phyloP scores from a whole-genome alignment of 2,888 invertebrate species.

The Stegana nigrithorax region DNA sequence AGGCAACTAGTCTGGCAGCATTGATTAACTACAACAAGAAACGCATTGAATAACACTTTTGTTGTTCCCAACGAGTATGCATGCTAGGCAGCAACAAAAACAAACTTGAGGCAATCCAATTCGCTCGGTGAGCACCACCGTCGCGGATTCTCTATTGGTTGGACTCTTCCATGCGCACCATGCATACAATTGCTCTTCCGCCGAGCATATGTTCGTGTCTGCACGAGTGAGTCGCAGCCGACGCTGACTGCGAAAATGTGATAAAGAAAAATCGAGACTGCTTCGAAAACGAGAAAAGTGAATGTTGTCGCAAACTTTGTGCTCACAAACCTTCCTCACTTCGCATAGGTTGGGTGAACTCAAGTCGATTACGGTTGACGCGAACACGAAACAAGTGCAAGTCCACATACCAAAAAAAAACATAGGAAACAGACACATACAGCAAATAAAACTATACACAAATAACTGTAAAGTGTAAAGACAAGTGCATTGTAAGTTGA shows the following conservation, averaged over 20 bases:
- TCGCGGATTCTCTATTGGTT: neutral
- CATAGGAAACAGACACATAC: slow-evolving; percentile 19
- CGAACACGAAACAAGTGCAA: slow-evolving; percentile 27
- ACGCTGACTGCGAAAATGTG: slow-evolving; percentile 43
- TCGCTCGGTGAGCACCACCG: neutral
- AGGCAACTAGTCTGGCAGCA: no score
- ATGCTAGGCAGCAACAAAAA: neutral
- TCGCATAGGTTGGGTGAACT: slow-evolving; percentile 61
- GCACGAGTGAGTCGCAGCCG: slow-evolving; percentile 20
- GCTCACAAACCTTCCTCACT: slow-evolving; percentile 64
- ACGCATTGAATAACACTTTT: no score
- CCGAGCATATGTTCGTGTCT: slow-evolving; percentile 13
- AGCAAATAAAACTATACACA: slow-evolving; percentile 12
- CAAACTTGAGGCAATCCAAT: no score
- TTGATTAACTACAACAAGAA: no score
- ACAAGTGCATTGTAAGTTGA: slow-evolving; percentile 45
- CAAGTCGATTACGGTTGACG: slow-evolving; percentile 42
- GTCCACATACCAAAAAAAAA: slow-evolving; percentile 27
- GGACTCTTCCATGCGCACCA: neutral
- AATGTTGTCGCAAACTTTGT: slow-evolving; percentile 53
- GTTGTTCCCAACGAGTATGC: no score
- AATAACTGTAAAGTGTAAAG: slow-evolving; percentile 45
- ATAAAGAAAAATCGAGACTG: slow-evolving; percentile 60
- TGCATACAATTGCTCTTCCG: neutral
- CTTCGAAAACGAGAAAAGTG: slow-evolving; percentile 56